phyloP scores from a whole-genome alignment of 2,888 invertebrate species.

The Urechis unicinctus region DNA sequence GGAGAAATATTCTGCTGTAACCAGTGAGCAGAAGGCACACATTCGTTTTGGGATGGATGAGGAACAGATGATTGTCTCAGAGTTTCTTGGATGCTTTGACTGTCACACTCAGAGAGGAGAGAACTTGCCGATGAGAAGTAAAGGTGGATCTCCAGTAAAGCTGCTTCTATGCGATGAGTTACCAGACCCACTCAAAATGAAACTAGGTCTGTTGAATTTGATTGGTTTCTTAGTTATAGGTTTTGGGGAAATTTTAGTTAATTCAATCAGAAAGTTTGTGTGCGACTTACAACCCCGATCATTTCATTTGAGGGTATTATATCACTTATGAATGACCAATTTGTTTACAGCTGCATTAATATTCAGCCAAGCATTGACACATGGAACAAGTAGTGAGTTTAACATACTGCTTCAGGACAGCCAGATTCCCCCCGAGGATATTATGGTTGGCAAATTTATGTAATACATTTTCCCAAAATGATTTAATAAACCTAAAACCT shows the following conservation, averaged over 20 bases:
- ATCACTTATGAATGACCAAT: not conserved
- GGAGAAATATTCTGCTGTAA: too few relatives aligned
- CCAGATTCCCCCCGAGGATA: slow-evolving; percentile 59
- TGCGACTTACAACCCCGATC: not conserved
- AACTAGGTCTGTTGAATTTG: slow-evolving; percentile 6
- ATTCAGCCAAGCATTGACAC: slow-evolving; percentile 27
- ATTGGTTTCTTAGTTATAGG: not conserved
- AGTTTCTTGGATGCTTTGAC: slow-evolving; percentile 39
- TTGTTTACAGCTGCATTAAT: slow-evolving; percentile 31
- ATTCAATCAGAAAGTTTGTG: too few relatives aligned
- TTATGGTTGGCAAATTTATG: slow-evolving; percentile 54
- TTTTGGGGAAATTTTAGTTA: too few relatives aligned
- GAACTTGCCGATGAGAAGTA: not conserved
- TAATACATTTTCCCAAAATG: too few relatives aligned
- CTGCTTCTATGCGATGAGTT: slow-evolving; percentile 1
- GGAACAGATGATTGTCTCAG: slow-evolving; percentile 23
- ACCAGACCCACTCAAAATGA: slow-evolving; percentile 6
- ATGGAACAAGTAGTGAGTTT: slow-evolving; percentile 25
- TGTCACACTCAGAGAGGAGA: slow-evolving; percentile 26
- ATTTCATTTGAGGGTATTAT: not conserved
- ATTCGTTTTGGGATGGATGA: not conserved
- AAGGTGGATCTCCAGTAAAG: not conserved
- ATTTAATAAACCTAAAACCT: too few relatives aligned
- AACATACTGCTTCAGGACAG: slow-evolving; percentile 33
- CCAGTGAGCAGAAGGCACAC: too few relatives aligned